Evolutionary conservation across 2,797 vertebrate genomes (phyloP).

Genomic region (Neosilurus mollespiculum): DNA sequence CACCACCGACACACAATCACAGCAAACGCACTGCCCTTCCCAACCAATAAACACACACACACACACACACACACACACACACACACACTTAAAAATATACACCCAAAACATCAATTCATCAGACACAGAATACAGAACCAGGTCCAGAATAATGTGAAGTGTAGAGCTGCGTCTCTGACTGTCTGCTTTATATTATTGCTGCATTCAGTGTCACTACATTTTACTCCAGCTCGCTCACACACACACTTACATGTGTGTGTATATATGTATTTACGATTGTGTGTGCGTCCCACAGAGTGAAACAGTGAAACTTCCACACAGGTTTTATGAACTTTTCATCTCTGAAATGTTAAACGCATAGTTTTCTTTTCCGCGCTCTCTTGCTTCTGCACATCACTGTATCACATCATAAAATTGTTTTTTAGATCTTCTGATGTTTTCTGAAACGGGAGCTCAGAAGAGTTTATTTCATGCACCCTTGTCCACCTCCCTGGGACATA

Average conservation of each 20-base stretch:
- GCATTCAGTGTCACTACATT: not conserved
- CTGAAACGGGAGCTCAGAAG: not conserved
- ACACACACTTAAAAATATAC: not conserved
- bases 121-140: not conserved
- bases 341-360: not conserved
- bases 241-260: not conserved
- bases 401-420: not conserved
- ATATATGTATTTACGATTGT: not conserved
- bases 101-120: not conserved
- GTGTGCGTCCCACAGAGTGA: not conserved
- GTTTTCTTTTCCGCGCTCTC: too few relatives aligned
- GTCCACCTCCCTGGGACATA: not conserved
- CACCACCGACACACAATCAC: too few relatives aligned
- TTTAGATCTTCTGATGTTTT: not conserved
- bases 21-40: too few relatives aligned
- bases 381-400: not conserved
- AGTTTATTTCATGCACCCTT: not conserved
- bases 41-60: too few relatives aligned
- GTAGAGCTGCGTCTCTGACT: not conserved
- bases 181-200: not conserved
- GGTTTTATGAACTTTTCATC: not conserved
- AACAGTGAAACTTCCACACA: not conserved
- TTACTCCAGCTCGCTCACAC: not conserved
- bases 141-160: not conserved
- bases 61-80: not conserved